These are phyloP conservation scores for Copidosoma aretas DNA, from an alignment of 2,888 invertebrate species.

Conservation along the genomic window DNA sequence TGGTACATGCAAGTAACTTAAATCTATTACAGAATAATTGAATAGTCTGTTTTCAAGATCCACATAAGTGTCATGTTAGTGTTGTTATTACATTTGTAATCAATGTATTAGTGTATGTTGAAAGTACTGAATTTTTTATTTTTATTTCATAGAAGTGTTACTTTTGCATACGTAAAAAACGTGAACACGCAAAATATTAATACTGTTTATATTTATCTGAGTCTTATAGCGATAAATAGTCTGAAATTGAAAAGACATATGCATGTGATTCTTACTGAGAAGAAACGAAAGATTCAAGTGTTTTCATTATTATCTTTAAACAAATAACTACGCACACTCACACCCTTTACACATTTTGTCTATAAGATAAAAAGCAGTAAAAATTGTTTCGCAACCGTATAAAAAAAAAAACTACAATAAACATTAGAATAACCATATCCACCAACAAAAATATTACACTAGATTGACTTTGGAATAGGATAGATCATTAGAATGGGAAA, in stretches of 20 bases:
- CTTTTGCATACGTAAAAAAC: not conserved
- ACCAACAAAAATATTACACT: conserved; percentile 33
- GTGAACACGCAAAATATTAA: not conserved
- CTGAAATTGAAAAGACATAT: not conserved
- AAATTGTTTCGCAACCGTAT: conserved; percentile 25
- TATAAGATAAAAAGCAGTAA: conserved; percentile 36
- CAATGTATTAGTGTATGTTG: not conserved
- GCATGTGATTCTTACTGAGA: conserved; percentile 7
- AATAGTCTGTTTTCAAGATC: not conserved
- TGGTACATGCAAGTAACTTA: conserved; percentile 28
- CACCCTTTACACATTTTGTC: conserved; percentile 26
- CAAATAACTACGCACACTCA: conserved; percentile 28
- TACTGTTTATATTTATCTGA: not conserved
- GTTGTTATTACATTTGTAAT: conserved; percentile 15
- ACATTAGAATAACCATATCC: conserved; percentile 38
- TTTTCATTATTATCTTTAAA: conserved; percentile 10
- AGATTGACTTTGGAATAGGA: conserved; percentile 12
- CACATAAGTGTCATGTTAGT: conserved; percentile 16
- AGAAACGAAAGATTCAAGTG: conserved; percentile 12
- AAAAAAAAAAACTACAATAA: conserved; percentile 34
- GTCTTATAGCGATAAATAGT: not conserved
- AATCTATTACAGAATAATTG: conserved; percentile 17
- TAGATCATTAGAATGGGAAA: not conserved
- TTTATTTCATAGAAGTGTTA: not conserved
- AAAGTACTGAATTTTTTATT: not conserved